Base-by-base conservation (phyloP, 2,888 invertebrate species). In the Drosophila tripunctata region DNA sequence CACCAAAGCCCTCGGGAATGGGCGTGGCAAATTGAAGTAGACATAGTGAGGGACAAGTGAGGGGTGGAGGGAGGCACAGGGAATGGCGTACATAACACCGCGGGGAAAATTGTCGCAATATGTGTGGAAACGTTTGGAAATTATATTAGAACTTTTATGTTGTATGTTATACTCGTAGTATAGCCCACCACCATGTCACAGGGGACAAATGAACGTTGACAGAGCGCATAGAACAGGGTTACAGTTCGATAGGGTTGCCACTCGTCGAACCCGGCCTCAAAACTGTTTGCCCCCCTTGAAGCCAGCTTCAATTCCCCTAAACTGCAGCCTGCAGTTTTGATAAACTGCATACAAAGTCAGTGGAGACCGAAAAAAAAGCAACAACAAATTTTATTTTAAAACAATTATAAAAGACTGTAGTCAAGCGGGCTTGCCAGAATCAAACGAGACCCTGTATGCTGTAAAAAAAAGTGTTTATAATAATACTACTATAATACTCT, bases 81-180 rank as follows among this genome's bases (percentile, higher is more conserved):
- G 35, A 27, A 27, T n/a, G n/a, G n/a, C n/a, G n/a, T n/a, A n/a
- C 27, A 10, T 10, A 27, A 10, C 50, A 21, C 44, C 15, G 4
- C 52, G 14, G 14, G 47, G 47, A 51, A 66, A 56, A 43, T 67
- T 68, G 67, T 67, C 68, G 57, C 62, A 50, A 61, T 56, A 51
- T 61, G 52, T 51, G 44, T 54, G 51, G 21, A 44, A 45, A 22
- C 44, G 51, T 6, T n/a, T 27, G 51, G 40, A 78, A 78, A 78
- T 77, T 61, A 62, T 71, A 70, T 68, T 67, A 68, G 66, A 62
- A 60, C 63, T 51, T 10, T 68, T 67, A n/a, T n/a, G n/a, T n/a
- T n/a, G n/a, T n/a, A n/a, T n/a, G 70, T 56, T 64, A 56, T 38
- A 56, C 55, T 52, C 54, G 14, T n/a, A n/a, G n/a, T n/a, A n/a